Percentiles rank a stretch among this genome's conserved stretches.
Conservation (phyloP, 2,888 invertebrate genomes). For the Lasioglossum zephyrum region DNA sequence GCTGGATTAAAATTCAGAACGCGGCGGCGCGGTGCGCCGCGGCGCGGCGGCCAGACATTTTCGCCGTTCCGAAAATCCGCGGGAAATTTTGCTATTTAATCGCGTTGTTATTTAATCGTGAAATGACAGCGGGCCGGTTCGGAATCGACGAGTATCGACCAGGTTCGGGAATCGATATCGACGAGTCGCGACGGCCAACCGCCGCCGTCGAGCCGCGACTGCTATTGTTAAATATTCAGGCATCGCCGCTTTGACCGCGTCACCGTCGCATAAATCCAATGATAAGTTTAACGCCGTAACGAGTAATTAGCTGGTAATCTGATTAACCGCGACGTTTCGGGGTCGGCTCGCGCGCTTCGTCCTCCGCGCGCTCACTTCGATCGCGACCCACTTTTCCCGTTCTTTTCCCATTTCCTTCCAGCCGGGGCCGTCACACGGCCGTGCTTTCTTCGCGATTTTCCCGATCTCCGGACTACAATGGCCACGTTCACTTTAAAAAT, state of each 20-base stretch:
- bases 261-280: slow-evolving; percentile 47
- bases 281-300: slow-evolving; percentile 60
- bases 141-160: neutral
- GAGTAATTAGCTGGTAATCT: slow-evolving; percentile 57
- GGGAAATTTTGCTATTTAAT: slow-evolving; percentile 30
- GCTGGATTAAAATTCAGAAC: neutral
- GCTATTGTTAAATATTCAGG: slow-evolving; percentile 46
- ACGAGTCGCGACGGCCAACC: neutral
- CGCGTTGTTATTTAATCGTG: neutral
- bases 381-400: slow-evolving; percentile 40
- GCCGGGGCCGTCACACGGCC: neutral
- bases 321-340: slow-evolving; percentile 55
- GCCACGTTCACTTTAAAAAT: neutral
- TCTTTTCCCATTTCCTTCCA: neutral
- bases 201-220: neutral
- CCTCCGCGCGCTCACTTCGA: neutral
- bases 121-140: neutral
- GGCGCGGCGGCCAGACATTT: neutral
- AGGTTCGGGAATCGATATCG: slow-evolving; percentile 26
- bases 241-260: slow-evolving; percentile 24
- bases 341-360: slow-evolving; percentile 38
- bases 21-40: neutral
- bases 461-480: neutral
- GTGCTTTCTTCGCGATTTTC: slow-evolving; percentile 4
- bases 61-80: neutral